Evolutionary conservation across 2,113 vertebrate species (phyloP).

Genomic region (Nesoenas mayeri): DNA sequence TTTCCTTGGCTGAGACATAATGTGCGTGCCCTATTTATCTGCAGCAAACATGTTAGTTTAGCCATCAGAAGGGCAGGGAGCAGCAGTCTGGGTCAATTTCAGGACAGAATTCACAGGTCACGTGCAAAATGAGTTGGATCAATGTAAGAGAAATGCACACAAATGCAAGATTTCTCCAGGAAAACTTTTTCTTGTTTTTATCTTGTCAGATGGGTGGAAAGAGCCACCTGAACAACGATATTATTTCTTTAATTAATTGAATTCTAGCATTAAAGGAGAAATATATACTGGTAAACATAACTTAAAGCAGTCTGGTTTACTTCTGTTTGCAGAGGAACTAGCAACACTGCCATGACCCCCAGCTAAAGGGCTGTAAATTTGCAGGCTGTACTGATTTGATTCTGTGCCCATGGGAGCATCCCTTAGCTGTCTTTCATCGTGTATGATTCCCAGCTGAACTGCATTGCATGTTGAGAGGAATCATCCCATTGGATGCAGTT

Average conservation of each 20-base stretch:
- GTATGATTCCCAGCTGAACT: not conserved
- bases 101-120: not conserved
- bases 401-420: not conserved
- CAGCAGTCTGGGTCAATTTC: not conserved
- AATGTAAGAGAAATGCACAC: not conserved
- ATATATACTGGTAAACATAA: not conserved
- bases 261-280: not conserved
- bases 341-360: not conserved
- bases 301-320: not conserved
- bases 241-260: not conserved
- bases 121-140: not conserved
- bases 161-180: not conserved
- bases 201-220: not conserved
- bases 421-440: not conserved
- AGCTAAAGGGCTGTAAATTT: not conserved
- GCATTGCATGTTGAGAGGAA: not conserved
- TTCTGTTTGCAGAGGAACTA: not conserved
- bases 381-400: not conserved
- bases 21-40: not conserved
- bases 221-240: accelerated
- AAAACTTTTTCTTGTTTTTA: not conserved
- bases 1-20: not conserved
- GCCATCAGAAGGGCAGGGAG: not conserved
- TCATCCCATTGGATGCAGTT: not conserved
- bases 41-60: not conserved